Base-by-base conservation (phyloP, 2,888 invertebrate species). In the Ceraclea dissimilis region DNA sequence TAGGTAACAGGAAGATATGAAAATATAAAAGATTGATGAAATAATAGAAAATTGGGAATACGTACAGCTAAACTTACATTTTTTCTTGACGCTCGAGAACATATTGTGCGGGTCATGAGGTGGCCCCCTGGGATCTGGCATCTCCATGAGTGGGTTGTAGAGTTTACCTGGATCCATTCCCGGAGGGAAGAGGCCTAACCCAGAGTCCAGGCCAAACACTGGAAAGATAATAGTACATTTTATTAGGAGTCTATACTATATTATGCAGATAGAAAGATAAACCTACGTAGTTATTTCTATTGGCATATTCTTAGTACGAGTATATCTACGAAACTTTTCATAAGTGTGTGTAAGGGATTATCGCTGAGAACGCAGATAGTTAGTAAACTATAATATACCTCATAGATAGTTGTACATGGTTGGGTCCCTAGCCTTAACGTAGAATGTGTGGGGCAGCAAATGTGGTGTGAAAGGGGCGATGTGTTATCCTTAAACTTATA, bases 121-220 rank as follows among this genome's bases (percentile, higher is more conserved):
- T 66, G 83, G 79, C 62, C 80, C 81, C 66, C 86, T 78, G 63
- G 85, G 85, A 64, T 86, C 86, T n/a, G 79, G 73, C 72, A 86
- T 82, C 67, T 88, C 88, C 78, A 88, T 83, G 57, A 89, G 76
- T 2, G 88, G 86, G 69, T 81, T 83, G 68, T 83, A 83, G 68
- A 83, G 75, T 70, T 88, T 84, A 63, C 81, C 81, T 67, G 85
- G 84, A 66, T 88, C 88, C 73, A 88, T 80, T 62, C 87, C 86
- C 26, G 86, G 84, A 47, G 85, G 87, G 71, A 88, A 89, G 60
- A 89, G 76, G 26, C 86, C 87, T 69, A 87, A 73, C 1, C 85
- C 83, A 2, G 86, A 83, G 67, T 88, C 87, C 67, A 88, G 74
- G 18, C 85, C 86, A 71, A 87, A 87, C 84, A 86, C 87, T 87